Evolutionary conservation across 2,797 vertebrate genomes (phyloP), one percentile per base, ranked within the genome.

Genomic region (Salarias fasciatus): DNA sequence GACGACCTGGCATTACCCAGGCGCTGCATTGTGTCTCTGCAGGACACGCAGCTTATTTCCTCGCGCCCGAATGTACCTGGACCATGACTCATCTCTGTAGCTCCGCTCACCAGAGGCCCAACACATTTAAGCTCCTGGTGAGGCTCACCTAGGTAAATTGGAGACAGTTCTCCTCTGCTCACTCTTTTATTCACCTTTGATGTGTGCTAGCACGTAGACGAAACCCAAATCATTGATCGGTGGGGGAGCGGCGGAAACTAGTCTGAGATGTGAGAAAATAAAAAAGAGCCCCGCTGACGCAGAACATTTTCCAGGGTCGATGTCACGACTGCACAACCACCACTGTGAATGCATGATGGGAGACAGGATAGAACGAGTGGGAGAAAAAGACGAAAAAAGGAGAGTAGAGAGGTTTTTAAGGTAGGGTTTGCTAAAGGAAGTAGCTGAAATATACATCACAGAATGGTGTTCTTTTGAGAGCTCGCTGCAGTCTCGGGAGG

Each of bases 391-490:
- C 47, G 4, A 37, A 9, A 37, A 53, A 51, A 50, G 64, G 49
- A 45, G 35, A 29, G 12, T 3, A 24, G 24, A 24, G 24, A 3
- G 10, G 40, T 30, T 15, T 68, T 78, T 54, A 67, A 65, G 61
- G 77, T 46, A 18, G 68, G 74, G 63, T 75, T 75, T 77, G 72
- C 69, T 62, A 65, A 83, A 63, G 69, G 75, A 88, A 84, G 73
- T 44, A 75, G 48, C 65, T 88, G 65, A 91, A 92, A 91, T 86
- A 89, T 88, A 89, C 85, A 90, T 90, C 85, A 91, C 78, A 89
- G 87, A 63, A 33, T 49, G 79, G 53, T 79, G 73, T 57, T 82
- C 76, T 79, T 72, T 64, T 68, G 72, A 86, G 83, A 83, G 75
- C 74, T 56, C 45, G 2, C 75, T 53, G 68, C 80, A 76, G 83